Conservation (phyloP, 2,797 vertebrate genomes). For the Acanthurus leucopareius region DNA sequence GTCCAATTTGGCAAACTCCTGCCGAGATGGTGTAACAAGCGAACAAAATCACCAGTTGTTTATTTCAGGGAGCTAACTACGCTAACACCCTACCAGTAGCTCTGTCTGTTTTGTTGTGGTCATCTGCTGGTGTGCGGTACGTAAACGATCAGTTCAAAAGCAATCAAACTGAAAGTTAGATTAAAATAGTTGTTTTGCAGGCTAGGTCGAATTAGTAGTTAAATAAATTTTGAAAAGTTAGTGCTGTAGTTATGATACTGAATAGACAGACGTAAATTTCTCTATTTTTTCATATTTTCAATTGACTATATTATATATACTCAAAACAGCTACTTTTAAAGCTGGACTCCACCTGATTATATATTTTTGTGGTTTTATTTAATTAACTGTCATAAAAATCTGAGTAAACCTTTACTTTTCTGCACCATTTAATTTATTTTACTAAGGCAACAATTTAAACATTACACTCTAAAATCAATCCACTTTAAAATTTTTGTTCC, state of each 20-base stretch:
- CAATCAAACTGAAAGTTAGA: not conserved
- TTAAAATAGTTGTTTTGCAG: not conserved
- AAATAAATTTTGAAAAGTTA: fast-evolving
- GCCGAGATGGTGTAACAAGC: slow-evolving; percentile 31
- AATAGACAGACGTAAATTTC: not conserved
- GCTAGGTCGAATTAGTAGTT: no score
- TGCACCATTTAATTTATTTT: not conserved
- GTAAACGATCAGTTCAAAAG: slow-evolving; percentile 38
- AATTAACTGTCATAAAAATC: not conserved
- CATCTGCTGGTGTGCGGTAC: slow-evolving; percentile 71
- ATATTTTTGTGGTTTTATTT: no score
- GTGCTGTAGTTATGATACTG: fast-evolving
- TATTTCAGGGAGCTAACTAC: slow-evolving; percentile 69
- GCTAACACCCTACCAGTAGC: slow-evolving; percentile 75
- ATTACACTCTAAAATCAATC: not conserved
- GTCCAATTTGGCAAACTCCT: slow-evolving; percentile 20
- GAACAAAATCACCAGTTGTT: slow-evolving; percentile 55
- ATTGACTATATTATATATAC: not conserved
- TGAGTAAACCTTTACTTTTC: not conserved
- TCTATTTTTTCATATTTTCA: not conserved
- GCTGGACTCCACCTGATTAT: no score
- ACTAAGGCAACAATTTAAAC: not conserved
- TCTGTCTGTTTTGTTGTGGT: slow-evolving; percentile 87
- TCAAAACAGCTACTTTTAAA: not conserved
- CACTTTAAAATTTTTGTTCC: not conserved